Evolutionary conservation across 30 jellyfish, hydroid and myxozoan genomes (phyloP).

Genomic region (Pseudorhiza aurosa): DNA sequence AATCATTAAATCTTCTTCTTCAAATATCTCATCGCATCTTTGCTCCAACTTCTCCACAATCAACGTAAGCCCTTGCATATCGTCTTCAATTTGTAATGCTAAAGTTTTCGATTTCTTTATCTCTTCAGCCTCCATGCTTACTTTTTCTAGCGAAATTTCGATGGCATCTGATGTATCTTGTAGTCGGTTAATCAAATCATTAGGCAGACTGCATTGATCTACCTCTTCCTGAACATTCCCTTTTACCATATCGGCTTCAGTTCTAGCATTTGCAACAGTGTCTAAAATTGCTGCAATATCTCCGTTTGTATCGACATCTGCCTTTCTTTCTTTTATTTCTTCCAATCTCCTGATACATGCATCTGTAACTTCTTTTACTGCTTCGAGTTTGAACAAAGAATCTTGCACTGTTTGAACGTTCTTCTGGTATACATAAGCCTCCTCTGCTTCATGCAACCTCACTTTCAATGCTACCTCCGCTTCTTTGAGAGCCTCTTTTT

Average conservation of each 20-base stretch:
- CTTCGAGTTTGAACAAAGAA: not conserved
- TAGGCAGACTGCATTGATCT: not conserved
- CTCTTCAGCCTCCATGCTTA: conserved; percentile 1
- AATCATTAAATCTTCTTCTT: conserved; percentile 10
- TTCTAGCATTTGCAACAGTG: conserved; percentile 5
- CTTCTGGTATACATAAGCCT: not conserved
- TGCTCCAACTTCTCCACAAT: conserved; percentile 29
- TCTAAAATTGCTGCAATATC: not conserved
- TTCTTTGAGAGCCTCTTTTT: not conserved
- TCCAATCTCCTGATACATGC: not conserved
- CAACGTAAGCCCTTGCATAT: not conserved
- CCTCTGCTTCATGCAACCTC: conserved; percentile 23
- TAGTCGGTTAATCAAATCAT: not conserved
- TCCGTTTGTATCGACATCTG: conserved; percentile 23
- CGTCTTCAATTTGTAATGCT: not conserved
- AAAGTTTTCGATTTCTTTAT: not conserved
- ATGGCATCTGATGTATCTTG: conserved; percentile 4
- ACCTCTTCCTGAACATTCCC: not conserved
- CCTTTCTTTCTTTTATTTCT: conserved; percentile 8
- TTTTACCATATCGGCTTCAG: not conserved
- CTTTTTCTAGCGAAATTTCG: not conserved
- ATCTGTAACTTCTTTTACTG: not conserved
- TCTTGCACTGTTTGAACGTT: not conserved
- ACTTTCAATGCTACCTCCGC: conserved; percentile 8
- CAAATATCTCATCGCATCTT: conserved; percentile 21